These are phyloP conservation scores for Muschampia plurimacula DNA, from an alignment of 2,888 invertebrate species.

Conservation along the genomic window DNA sequence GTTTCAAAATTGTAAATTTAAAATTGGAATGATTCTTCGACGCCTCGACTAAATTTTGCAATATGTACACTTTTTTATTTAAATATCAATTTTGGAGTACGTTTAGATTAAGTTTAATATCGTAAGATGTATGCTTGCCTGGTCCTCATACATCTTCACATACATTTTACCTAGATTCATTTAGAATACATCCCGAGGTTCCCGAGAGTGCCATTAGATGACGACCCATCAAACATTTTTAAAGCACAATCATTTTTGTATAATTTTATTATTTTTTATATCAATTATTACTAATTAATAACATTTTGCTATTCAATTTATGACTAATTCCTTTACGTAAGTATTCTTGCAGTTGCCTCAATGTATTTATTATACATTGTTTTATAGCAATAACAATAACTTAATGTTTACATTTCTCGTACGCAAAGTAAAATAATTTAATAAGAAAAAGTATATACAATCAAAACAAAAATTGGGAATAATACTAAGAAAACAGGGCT, in stretches of 20 bases:
- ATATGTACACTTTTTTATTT: too few relatives aligned
- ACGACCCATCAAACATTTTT: constrained; percentile 42
- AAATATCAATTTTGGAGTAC: not conserved
- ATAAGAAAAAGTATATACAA: constrained; percentile 14
- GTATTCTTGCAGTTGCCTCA: constrained; percentile 17
- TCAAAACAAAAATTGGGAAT: constrained; percentile 6
- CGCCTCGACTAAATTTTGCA: too few relatives aligned
- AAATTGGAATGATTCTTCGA: constrained; percentile 1
- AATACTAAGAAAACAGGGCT: constrained; percentile 1
- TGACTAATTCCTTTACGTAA: constrained; percentile 29
- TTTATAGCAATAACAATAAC: not conserved
- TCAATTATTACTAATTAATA: constrained; percentile 24
- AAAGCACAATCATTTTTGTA: constrained; percentile 34
- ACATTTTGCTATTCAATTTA: constrained; percentile 35
- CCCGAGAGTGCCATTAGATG: constrained; percentile 69
- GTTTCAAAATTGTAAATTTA: not conserved
- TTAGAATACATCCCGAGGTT: constrained; percentile 52
- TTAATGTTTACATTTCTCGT: not conserved
- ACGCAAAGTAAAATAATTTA: constrained; percentile 20
- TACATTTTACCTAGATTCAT: constrained; percentile 60
- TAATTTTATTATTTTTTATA: constrained; percentile 32
- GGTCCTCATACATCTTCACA: constrained; percentile 56
- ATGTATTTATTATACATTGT: not conserved
- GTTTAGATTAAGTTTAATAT: not conserved
- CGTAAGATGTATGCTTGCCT: constrained; percentile 46